Evolutionary conservation across 2,888 invertebrate species (phyloP).

Genomic region (Ornithoptera priamus): DNA sequence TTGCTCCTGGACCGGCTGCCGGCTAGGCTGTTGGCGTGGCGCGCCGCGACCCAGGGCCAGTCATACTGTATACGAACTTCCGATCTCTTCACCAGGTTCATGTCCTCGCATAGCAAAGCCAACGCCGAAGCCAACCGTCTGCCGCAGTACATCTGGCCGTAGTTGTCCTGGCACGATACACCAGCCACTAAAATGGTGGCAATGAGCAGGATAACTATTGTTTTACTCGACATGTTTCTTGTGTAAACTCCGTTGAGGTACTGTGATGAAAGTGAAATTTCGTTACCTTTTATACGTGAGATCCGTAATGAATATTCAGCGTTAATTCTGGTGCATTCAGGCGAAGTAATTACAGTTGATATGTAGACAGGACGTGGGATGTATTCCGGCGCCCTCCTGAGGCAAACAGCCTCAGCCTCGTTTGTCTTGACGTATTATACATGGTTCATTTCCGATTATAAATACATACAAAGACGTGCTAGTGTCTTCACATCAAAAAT

Average conservation of each 20-base stretch:
- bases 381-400: constrained; percentile 1
- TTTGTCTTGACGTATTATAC: background rate
- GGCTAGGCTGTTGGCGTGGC: constrained; percentile 35
- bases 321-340: background rate
- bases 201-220: background rate
- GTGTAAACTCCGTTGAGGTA: background rate
- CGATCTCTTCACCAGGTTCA: constrained; percentile 31
- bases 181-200: background rate
- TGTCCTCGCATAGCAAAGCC: constrained; percentile 33
- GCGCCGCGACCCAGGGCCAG: constrained; percentile 40
- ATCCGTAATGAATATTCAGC: constrained; percentile 15
- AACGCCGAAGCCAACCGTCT: constrained; percentile 34
- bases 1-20: constrained; percentile 33
- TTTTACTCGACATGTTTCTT: background rate
- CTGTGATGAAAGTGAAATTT: constrained; percentile 5
- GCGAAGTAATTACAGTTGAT: constrained; percentile 10
- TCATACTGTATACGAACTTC: background rate
- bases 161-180: background rate
- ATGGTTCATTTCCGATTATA: no score
- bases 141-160: constrained; percentile 18
- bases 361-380: constrained; percentile 8
- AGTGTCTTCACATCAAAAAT: no score
- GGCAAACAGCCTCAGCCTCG: background rate
- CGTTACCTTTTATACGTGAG: constrained; percentile 15
- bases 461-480: no score